Evolutionary conservation across 2,888 invertebrate species (phyloP), one percentile per base, ranked within the genome.

Genomic region (Lingula anatina): DNA sequence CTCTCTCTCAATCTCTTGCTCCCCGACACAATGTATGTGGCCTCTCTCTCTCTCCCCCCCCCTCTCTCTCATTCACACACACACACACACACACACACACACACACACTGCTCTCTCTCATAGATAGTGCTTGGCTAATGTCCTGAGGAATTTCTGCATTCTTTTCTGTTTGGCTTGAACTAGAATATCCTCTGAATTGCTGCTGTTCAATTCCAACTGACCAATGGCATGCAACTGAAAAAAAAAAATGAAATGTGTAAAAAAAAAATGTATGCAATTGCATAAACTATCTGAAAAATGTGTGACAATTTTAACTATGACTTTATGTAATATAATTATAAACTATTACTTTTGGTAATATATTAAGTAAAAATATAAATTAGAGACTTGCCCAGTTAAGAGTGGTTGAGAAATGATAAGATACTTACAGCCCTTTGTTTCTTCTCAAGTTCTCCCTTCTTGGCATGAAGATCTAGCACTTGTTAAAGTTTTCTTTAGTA

Each of bases 141-240:
- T 89, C 59, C 93, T 81, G 47, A 95, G 81, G 70, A 95, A 89
- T 41, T 88, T 83, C 1, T 88, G 86, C 71, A 93, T 90, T 9
- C 95, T 81, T 25, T 88, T 84, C 68, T 90, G 87, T 38, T 90
- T 89, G 1, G 94, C 93, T 77, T 95, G 92, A 35, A 89, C 81
- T 71, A 91, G 89, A 55, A 96, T 94, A 73, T 94, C 94, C 55
- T 94, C 92, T 70, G 92, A 92, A 78, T 96, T 96, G 77, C 91
- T 95, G 0, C 91, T 88, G 80, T 96, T 96, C 40, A 96, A 80
- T 75, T 96, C 96, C 51, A 95, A 80, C 57, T 90, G 85, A 15
- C 93, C 91, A 68, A 94, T 89, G 7, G 91, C 86, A 62, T 86
- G 83, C 55, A 88, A 82, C 86, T 86, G 68, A 20, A 77, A 77